These are phyloP conservation scores for Athripsodes cinereus DNA, from an alignment of 2,888 invertebrate species.

Conservation along the genomic window DNA sequence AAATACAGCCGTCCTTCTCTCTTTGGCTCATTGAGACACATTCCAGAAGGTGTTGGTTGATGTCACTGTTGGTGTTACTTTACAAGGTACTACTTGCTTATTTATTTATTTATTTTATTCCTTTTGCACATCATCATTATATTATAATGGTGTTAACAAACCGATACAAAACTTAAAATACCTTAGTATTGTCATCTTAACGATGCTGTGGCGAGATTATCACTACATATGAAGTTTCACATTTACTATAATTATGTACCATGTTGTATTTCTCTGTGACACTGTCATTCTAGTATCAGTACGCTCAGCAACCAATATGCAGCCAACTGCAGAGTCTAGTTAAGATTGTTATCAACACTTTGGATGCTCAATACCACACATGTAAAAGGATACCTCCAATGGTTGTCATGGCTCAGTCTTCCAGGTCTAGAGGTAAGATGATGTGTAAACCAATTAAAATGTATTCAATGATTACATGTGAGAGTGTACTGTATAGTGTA, in stretches of 20 bases:
- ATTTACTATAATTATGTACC: background rate
- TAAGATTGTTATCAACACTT: constrained; percentile 83
- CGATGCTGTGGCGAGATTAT: no score
- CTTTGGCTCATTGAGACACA: constrained; percentile 85
- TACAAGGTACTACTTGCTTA: constrained; percentile 71
- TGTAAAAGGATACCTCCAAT: constrained; percentile 82
- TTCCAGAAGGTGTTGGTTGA: constrained; percentile 86
- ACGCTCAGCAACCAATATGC: constrained; percentile 63
- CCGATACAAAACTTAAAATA: background rate
- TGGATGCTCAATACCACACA: constrained; percentile 87
- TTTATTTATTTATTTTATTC: background rate
- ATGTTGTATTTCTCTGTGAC: no score
- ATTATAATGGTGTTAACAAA: no score
- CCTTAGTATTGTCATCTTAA: no score
- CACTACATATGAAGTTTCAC: no score
- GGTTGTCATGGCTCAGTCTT: constrained; percentile 63
- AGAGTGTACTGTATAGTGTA: no score
- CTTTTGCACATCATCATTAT: no score
- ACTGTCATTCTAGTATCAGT: constrained; percentile 75
- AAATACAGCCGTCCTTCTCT: constrained; percentile 68
- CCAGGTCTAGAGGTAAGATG: constrained; percentile 54
- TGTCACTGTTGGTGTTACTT: constrained; percentile 84
- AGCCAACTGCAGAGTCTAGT: constrained; percentile 73
- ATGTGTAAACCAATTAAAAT: background rate
- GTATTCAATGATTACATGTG: no score